Evolutionary conservation across 2,888 invertebrate genomes (phyloP).

Genomic region (Amiota minor): DNA sequence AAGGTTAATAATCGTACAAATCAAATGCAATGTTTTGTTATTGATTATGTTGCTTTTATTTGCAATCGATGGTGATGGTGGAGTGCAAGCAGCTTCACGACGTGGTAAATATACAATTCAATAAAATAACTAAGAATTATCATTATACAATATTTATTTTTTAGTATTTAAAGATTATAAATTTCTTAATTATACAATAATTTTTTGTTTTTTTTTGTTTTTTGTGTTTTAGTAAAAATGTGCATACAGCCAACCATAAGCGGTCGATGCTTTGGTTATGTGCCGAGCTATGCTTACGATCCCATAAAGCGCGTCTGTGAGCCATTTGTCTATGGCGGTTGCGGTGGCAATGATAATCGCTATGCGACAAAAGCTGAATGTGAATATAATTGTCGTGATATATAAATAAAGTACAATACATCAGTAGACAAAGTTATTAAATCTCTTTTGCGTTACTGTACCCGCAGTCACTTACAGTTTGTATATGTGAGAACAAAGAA

Average conservation of each 20-base stretch:
- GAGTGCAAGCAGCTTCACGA: constrained; percentile 5
- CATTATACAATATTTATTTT: background rate
- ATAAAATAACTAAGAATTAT: background rate
- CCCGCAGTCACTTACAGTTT: background rate
- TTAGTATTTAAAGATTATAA: background rate
- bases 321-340: constrained; percentile 84
- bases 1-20: background rate
- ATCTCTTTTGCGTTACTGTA: constrained; percentile 3
- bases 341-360: constrained; percentile 85
- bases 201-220: constrained; percentile 1
- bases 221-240: constrained; percentile 74
- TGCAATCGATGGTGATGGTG: background rate
- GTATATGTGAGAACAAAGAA: background rate
- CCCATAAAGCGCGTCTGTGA: constrained; percentile 78
- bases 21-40: background rate
- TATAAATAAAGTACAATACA: constrained; percentile 40
- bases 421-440: background rate
- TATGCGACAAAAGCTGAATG: constrained; percentile 81
- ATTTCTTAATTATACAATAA: too few species aligned
- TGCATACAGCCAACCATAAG: constrained; percentile 79
- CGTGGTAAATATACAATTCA: background rate
- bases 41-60: background rate
- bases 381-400: constrained; percentile 75
- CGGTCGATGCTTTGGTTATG: constrained; percentile 84
- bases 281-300: constrained; percentile 84